phyloP scores from a whole-genome alignment of 1,140 invertebrate species.

The Polypedilum vanderplanki region DNA sequence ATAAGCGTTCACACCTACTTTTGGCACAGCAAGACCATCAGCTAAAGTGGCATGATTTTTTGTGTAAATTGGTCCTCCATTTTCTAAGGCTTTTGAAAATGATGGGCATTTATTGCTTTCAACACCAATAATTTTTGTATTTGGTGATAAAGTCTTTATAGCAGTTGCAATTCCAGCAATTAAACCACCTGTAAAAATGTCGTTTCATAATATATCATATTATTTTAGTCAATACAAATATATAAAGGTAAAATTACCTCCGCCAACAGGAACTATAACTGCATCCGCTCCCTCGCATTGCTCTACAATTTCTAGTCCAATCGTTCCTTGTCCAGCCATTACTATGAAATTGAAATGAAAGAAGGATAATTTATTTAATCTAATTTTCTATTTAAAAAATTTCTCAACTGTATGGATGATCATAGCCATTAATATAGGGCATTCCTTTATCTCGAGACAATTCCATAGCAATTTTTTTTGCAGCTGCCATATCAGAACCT shows the following conservation, averaged over 20 bases:
- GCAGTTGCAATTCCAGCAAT: conserved; percentile 82
- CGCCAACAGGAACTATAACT: conserved; percentile 78
- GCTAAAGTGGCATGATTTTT: conserved; percentile 71
- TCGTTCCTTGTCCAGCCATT: conserved; percentile 87
- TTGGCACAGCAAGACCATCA: conserved; percentile 86
- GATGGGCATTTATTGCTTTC: conserved; percentile 86
- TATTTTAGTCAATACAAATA: too few species aligned
- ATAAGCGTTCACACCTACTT: conserved; percentile 82
- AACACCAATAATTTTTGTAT: conserved; percentile 72
- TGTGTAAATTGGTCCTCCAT: conserved; percentile 60
- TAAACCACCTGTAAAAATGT: conserved; percentile 76
- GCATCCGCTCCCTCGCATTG: conserved; percentile 71
- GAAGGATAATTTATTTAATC: background rate
- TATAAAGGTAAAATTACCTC: too few species aligned
- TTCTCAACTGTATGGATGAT: conserved; percentile 25
- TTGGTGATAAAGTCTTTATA: conserved; percentile 74
- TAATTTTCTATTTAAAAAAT: background rate
- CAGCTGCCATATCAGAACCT: conserved; percentile 70
- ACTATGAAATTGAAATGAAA: conserved; percentile 45
- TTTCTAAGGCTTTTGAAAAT: conserved; percentile 66
- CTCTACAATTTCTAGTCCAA: conserved; percentile 85
- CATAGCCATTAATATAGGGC: conserved; percentile 56
- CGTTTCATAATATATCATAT: too few species aligned
- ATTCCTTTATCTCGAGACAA: conserved; percentile 65
- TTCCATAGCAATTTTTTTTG: conserved; percentile 68